Evolutionary conservation across 2,888 invertebrate genomes (phyloP), one percentile per base, ranked within the genome.

Genomic region (Brenthis ino): DNA sequence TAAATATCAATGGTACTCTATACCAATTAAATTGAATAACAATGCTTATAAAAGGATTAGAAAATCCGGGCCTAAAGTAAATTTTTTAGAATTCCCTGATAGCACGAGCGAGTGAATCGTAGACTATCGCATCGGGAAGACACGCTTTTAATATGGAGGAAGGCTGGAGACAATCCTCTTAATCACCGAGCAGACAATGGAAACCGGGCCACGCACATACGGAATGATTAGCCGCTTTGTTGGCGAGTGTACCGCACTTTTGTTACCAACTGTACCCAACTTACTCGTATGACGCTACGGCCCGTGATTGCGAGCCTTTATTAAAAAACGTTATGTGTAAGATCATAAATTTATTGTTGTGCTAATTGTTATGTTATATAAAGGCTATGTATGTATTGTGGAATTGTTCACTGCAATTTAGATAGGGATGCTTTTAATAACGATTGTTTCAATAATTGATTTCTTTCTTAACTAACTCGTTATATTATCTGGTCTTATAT

Each of bases 121-220:
- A 76, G 76, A 75, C 79, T 77, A 79, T 79, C 79, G 77, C 79
- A 77, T 76, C 77, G 80, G 81, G 82, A 91, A 91, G 91, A 90
- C 86, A 88, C 78, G 86, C 83, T 90, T 91, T 91, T 91, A 91
- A 91, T 91, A 91, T 88, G 83, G 86, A 89, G 88, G 84, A 88
- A 85, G 84, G 83, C 80, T 82, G 88, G 90, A 91, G 92, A 93
- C 92, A 93, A 93, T 93, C 91, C 92, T 91, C 92, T 93, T 93
- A 92, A 93, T 93, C 92, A 93, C 83, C 77, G 81, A 76, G 78
- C 87, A 89, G 90, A 92, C 92, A 92, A 87, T 92, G 91, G 85
- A 86, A 93, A 93, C 84, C 86, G 83, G 92, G 92, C 90, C 92
- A 92, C 88, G 87, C 88, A 90, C 86, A 86, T 85, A 87, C 84